Evolutionary conservation across 2,888 invertebrate genomes (phyloP).

Genomic region (Noctua janthina): DNA sequence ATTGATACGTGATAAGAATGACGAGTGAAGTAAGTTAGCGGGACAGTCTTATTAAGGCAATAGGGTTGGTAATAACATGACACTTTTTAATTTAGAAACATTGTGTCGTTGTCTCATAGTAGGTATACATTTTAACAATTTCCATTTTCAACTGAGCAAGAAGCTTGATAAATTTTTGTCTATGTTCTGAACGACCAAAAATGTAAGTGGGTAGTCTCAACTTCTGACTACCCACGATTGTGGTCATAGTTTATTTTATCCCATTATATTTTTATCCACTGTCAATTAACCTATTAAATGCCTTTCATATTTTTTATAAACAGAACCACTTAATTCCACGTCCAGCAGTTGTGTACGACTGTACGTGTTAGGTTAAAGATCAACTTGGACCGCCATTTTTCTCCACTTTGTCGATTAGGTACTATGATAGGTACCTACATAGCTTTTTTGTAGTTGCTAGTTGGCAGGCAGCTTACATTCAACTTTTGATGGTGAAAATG

Average conservation of each 20-base stretch:
- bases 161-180: not conserved
- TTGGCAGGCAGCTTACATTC: not conserved
- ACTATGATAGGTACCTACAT: not conserved
- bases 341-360: slow-evolving; percentile 22
- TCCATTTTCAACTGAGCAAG: not conserved
- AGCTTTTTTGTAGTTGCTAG: slow-evolving; percentile 21
- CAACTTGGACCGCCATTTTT: slow-evolving; percentile 40
- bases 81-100: slow-evolving; percentile 9
- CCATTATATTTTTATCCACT: slow-evolving; percentile 1
- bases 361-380: slow-evolving; percentile 56
- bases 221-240: not conserved
- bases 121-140: too few relatives aligned
- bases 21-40: slow-evolving; percentile 69
- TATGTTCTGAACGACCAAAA: slow-evolving; percentile 7
- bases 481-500: not conserved
- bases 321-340: slow-evolving; percentile 11
- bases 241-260: not conserved
- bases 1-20: slow-evolving; percentile 81
- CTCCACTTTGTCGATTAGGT: slow-evolving; percentile 16
- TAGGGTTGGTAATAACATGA: slow-evolving; percentile 48
- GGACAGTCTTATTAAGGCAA: slow-evolving; percentile 63
- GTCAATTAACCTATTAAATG: slow-evolving; percentile 24
- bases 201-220: not conserved
- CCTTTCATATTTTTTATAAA: slow-evolving; percentile 33
- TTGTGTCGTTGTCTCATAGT: not conserved